These are phyloP conservation scores for Rhopalosiphum padi DNA, from an alignment of 1,140 invertebrate species.

Conservation along the genomic window DNA sequence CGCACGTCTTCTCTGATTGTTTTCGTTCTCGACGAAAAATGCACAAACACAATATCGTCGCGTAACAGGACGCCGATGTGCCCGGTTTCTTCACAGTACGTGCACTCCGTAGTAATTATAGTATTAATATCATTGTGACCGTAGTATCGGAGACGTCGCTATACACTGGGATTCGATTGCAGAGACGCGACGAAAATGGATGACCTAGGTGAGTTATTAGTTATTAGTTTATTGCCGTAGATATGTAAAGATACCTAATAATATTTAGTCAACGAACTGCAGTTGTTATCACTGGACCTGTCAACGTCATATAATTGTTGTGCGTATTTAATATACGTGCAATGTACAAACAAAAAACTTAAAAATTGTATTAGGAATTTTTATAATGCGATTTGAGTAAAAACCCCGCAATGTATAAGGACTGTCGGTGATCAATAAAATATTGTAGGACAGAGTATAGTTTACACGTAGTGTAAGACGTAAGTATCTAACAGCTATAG, in stretches of 20 bases:
- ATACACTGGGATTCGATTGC: neutral
- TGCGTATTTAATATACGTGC: too few relatives aligned
- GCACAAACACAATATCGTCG: neutral
- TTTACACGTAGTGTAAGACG: neutral
- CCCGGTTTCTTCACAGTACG: neutral
- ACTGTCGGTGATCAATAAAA: neutral
- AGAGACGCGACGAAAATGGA: neutral
- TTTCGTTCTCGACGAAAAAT: neutral
- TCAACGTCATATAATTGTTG: neutral
- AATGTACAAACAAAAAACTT: neutral
- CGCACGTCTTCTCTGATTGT: neutral
- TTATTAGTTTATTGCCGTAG: neutral
- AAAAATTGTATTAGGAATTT: neutral
- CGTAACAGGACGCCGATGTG: neutral
- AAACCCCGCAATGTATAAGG: too few relatives aligned
- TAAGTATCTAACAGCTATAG: too few relatives aligned
- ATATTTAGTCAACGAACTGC: neutral
- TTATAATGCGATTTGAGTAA: neutral
- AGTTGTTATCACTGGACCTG: neutral
- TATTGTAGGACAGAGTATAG: neutral
- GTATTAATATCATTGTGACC: neutral
- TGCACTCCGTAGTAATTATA: neutral
- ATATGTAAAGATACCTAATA: neutral
- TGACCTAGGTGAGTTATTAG: constrained; percentile 37
- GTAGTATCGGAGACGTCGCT: neutral